Evolutionary conservation across 2,797 vertebrate genomes (phyloP), one percentile per base, ranked within the genome.

Genomic region (Amphiprion clarkii): DNA sequence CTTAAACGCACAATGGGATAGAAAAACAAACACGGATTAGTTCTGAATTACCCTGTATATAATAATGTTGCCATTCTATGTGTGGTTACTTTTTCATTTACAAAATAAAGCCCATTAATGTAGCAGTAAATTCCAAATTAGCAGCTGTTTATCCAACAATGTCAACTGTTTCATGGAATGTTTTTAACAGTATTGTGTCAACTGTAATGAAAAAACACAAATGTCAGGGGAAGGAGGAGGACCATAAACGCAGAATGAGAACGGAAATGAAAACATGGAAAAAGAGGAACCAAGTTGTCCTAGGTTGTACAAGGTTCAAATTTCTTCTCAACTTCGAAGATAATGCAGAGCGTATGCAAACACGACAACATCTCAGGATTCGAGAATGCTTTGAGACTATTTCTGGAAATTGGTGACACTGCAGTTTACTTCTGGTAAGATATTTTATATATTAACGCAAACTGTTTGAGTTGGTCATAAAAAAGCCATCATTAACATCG

Each of bases 241-340:
- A 54, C 29, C 39, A 29, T 1, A 9, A 3, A 6, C 1, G 5
- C 12, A 44, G 6, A 31, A 9, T 10, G 36, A 81, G 86, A 71
- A 49, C 12, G 83, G 87, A 88, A 80, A 63, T 86, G 81, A 86
- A 82, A 82, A 42, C 5, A 21, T 27, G 9, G 11, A 13, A 33
- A 60, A 74, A 73, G 70, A 73, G 80, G 83, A 90, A 86, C 21
- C 1, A 6, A n/a, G 16, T 16, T 48, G 10, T 13, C 3, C 1
- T 44, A 51, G 5, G 13, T 42, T 9, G 42, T 1, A 40, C 1
- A 54, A 4, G 0, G 19, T 63, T 67, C 3, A 36, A 4, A 53
- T 36, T 40, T 57, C 16, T 19, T 17, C 0, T 3, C 27, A 27
- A 27, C 27, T 4, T 27, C 4, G 4, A 27, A 27, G 27, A 27